phyloP scores from a whole-genome alignment of 2,888 invertebrate species.

The Penaeus monodon region DNA sequence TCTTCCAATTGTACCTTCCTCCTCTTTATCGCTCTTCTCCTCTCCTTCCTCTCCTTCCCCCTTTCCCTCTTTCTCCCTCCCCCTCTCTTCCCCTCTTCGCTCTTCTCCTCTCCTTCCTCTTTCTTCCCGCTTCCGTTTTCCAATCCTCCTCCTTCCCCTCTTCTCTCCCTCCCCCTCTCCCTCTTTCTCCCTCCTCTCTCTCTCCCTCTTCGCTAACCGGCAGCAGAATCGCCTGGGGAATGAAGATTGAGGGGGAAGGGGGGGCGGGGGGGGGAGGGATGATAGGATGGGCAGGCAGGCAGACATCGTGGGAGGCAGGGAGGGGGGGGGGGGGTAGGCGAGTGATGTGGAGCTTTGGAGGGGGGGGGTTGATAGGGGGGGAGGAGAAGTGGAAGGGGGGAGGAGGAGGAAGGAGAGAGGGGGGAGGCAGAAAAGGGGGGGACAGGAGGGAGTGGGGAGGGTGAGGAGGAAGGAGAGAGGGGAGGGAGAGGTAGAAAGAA shows the following conservation, averaged over 20 bases:
- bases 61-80: background rate
- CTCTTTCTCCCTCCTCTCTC: background rate
- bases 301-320: background rate
- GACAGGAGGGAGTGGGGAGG: background rate
- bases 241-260: background rate
- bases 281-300: conserved; percentile 13
- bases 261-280: background rate
- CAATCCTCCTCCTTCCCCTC: background rate
- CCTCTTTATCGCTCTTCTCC: background rate
- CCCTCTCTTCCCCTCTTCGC: conserved; percentile 2
- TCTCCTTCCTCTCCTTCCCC: background rate
- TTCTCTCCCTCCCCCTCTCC: background rate
- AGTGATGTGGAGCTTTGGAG: no score
- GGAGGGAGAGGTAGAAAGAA: no score
- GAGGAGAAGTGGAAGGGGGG: background rate
- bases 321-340: background rate
- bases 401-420: background rate
- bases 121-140: background rate
- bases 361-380: background rate
- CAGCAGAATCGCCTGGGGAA: no score
- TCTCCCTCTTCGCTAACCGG: background rate
- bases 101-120: background rate
- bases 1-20: no score
- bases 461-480: no score
- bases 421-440: background rate